phyloP scores from a whole-genome alignment of 2,797 vertebrate genomes.

The Astyanax mexicanus region DNA sequence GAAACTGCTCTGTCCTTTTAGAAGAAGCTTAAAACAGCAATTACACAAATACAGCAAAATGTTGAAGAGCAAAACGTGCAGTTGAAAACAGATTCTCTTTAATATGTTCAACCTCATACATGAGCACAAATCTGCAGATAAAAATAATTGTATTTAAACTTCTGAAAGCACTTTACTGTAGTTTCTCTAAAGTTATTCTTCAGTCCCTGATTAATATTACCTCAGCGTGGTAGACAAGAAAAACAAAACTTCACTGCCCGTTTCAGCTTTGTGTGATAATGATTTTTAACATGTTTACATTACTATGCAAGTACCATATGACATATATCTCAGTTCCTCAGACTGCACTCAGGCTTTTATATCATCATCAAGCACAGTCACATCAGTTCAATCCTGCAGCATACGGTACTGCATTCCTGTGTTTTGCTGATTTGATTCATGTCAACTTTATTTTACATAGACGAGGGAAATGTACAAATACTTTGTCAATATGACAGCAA shows the following conservation, averaged over 20 bases:
- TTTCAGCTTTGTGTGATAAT: not conserved
- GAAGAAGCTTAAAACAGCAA: too few species aligned
- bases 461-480: constrained; percentile 46
- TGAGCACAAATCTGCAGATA: not conserved
- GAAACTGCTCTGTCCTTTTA: too few species aligned
- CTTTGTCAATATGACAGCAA: constrained; percentile 62
- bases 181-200: not conserved
- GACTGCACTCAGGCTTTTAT: not conserved
- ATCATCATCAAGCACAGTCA: not conserved
- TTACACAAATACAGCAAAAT: not conserved
- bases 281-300: not conserved
- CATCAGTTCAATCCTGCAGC: not conserved
- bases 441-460: constrained; percentile 36
- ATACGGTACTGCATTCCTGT: not conserved
- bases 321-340: not conserved
- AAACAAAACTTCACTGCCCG: too few species aligned
- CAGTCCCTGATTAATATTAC: not conserved
- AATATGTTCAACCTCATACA: not conserved
- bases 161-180: not conserved
- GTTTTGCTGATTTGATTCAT: not conserved
- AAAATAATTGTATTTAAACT: not conserved
- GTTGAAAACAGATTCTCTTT: constrained; percentile 4
- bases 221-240: not conserved
- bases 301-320: not conserved
- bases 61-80: not conserved